Evolutionary conservation across 2,113 vertebrate species (phyloP), one percentile per base, ranked within the genome.

Genomic region (Lichenostomus cassidix): DNA sequence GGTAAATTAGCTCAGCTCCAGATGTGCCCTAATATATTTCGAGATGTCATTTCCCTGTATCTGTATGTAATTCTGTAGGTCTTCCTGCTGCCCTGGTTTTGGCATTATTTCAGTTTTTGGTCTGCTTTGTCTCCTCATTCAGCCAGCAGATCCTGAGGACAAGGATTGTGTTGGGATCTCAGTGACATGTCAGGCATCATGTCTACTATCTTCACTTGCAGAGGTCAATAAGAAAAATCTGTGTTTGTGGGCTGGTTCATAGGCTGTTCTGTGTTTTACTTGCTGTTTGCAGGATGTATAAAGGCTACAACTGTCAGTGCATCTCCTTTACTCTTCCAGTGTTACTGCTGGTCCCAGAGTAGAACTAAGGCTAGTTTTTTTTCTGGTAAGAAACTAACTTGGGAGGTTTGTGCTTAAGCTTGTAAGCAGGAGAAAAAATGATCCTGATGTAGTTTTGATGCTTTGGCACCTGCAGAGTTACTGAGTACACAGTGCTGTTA

Each of bases 1-100:
- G 81, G 60, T 87, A 79, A 89, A 94, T 92, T 89, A 94, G 69
- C 94, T 78, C 27, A 69, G 62, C 65, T 94, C 83, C 96, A 94
- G 92, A 92, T 95, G 95, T 84, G 62, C 70, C 77, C 53, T 42
- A 63, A 75, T 87, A 56, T 81, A 75, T 94, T 89, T 79, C 0
- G 11, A 78, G 74, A 89, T 91, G 81, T 95, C 89, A 89, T 81
- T 93, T 93, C 63, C 59, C 23, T 69, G n/a, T 68, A 33, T 82
- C 73, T 39, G 60, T 83, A 18, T 58, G 56, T 25, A 59, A 56
- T 86, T 86, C 76, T 75, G 35, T 68, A 46, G 55, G 22, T 78
- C 76, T 71, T 74, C 52, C 60, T 73, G 71, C 56, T 94, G 7
- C 27, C 33, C 46, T 83, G 83, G 29, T n/a, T 89, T 89, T 89